Evolutionary conservation across 2,113 vertebrate species (phyloP).

Genomic region (Pipa parva): DNA sequence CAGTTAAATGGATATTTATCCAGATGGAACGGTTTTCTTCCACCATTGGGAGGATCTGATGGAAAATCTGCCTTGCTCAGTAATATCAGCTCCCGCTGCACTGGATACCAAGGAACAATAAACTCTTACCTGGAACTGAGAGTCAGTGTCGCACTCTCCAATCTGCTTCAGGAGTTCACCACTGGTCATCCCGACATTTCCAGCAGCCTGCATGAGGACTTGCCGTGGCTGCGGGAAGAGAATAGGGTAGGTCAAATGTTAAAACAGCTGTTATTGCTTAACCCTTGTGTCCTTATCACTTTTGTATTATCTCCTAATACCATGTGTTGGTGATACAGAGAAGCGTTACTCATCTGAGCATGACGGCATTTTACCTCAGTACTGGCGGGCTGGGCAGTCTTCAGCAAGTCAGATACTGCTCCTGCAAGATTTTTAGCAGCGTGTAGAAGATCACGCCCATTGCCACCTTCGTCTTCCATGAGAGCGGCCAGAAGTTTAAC

Average conservation of each 20-base stretch:
- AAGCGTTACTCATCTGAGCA: too few relatives aligned
- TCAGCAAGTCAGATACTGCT: constrained; percentile 86
- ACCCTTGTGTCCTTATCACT: too few relatives aligned
- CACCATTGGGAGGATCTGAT: too few relatives aligned
- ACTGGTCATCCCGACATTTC: constrained; percentile 89
- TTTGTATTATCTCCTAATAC: too few relatives aligned
- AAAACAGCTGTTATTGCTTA: too few relatives aligned
- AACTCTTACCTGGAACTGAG: constrained; percentile 85
- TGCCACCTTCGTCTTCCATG: constrained; percentile 91
- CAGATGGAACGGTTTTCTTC: too few relatives aligned
- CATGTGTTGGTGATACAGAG: too few relatives aligned
- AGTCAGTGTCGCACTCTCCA: constrained; percentile 86
- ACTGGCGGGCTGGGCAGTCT: constrained; percentile 87
- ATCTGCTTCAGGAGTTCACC: constrained; percentile 94
- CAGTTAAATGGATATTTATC: too few relatives aligned
- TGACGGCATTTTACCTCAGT: constrained; percentile 74
- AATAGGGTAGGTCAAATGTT: not conserved
- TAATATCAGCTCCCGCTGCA: too few relatives aligned
- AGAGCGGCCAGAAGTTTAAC: constrained; percentile 90
- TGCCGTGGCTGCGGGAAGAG: constrained; percentile 78
- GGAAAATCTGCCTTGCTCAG: too few relatives aligned
- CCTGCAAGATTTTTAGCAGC: constrained; percentile 88
- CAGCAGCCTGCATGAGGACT: constrained; percentile 90
- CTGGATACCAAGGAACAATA: not conserved
- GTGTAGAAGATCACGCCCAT: constrained; percentile 83